Percentiles rank a stretch among this genome's conserved stretches.
These are phyloP conservation scores for Prolemur simus DNA, from an alignment of 2,113 vertebrate genomes.

Conservation along the genomic window DNA sequence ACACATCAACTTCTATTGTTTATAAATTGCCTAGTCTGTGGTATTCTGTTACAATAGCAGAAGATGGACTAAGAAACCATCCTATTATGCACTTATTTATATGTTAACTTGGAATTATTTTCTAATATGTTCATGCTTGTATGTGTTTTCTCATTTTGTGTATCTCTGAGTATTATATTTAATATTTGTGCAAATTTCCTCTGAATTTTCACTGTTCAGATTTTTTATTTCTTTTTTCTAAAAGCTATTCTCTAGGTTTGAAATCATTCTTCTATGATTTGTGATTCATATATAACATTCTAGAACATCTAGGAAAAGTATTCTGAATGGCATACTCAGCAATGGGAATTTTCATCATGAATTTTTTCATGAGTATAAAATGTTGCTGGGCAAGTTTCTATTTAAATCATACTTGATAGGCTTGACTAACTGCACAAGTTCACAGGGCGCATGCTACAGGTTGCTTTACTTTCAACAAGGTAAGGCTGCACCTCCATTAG, in stretches of 20 bases:
- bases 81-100: neutral
- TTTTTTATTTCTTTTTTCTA: constrained; percentile 29
- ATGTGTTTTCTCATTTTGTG: neutral
- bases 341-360: neutral
- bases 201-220: neutral
- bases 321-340: neutral
- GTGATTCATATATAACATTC: neutral
- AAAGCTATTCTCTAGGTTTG: neutral
- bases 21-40: neutral
- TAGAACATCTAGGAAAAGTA: constrained; percentile 34
- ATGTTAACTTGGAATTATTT: neutral
- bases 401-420: constrained; percentile 34
- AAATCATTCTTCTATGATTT: neutral
- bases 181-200: constrained; percentile 16
- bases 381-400: constrained; percentile 71
- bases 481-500: constrained; percentile 7
- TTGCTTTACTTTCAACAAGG: constrained; percentile 36
- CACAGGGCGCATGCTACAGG: neutral
- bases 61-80: neutral
- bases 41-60: neutral
- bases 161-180: constrained; percentile 12
- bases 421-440: constrained; percentile 17
- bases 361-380: constrained; percentile 43
- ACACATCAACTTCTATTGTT: neutral
- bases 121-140: neutral